A percentile compares a stretch with the other conserved stretches of the same genome.
Evolutionary conservation across 2,113 vertebrate genomes (phyloP).

Genomic region (Caracal caracal): DNA sequence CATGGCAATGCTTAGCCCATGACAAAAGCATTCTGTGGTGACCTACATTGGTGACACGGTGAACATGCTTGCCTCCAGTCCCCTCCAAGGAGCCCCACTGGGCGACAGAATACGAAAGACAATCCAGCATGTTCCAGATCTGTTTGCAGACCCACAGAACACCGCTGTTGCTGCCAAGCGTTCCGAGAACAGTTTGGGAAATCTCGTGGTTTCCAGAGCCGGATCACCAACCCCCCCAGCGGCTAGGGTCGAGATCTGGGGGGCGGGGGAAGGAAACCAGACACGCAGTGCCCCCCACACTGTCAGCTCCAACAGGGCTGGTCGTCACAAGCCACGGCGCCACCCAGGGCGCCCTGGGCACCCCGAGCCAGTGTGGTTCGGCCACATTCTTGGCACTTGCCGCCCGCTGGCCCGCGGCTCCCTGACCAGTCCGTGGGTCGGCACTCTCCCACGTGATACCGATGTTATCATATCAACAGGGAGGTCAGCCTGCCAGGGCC

Average conservation of each 20-base stretch:
- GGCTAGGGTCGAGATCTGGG: accelerated
- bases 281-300: not conserved
- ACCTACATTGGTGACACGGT: not conserved
- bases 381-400: not conserved
- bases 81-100: accelerated
- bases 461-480: not conserved
- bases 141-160: not conserved
- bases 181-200: not conserved
- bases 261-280: too few species aligned
- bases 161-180: accelerated
- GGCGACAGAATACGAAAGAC: too few species aligned
- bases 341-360: accelerated
- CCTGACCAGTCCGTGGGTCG: not conserved
- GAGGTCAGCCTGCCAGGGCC: too few species aligned
- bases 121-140: too few species aligned
- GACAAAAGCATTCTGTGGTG: too few species aligned
- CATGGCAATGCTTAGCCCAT: accelerated
- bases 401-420: not conserved
- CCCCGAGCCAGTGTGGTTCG: not conserved
- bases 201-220: not conserved
- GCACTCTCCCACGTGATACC: not conserved
- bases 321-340: too few species aligned
- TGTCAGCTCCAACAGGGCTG: not conserved
- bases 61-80: accelerated
- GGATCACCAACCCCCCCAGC: not conserved